Base-by-base conservation (phyloP, 2,888 invertebrate species). In the Merodon equestris region DNA sequence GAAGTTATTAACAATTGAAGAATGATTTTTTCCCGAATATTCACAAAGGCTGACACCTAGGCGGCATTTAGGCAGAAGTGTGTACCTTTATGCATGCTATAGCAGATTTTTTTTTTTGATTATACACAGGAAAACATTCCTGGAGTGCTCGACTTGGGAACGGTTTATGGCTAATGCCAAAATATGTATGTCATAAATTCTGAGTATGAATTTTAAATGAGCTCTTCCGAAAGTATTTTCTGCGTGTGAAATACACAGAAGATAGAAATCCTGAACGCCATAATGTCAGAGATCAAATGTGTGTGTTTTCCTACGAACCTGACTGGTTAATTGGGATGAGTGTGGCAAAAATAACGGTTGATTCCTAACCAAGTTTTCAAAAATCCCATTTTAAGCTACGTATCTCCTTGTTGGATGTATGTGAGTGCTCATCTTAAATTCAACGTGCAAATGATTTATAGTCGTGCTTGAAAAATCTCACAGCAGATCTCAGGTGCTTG, bases 391-490 rank as follows among this genome's bases (percentile, higher is more conserved):
- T n/a, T n/a, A n/a, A n/a, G n/a, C n/a, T n/a, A n/a, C 2, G 27
- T 27, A 2, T 27, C 27, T 48, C n/a, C n/a, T 57, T 9, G 15
- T 58, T 38, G 38, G 0, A 9, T 14, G 38, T 38, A 40, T 27
- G 40, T 19, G 12, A 50, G 40, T 45, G 57, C 58, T 57, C 7
- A 27, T 72, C 58, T 60, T 58, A 66, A 66, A 73, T 66, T 68
- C 56, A 68, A 51, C 15, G 67, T 44, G 18, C 54, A 18, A 54
- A 42, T 48, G 67, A 74, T 74, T 68, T 61, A 74, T 74, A 36
- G 56, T 50, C 38, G 42, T 38, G 38, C 54, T 74, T 67, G 42
- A 17, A 17, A 67, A 44, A 50, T 40, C 38, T 60, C 42, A 73
- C 58, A 58, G 58, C 17, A 47, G 51, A 51, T 40, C 34, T 9